Percentiles rank a stretch among this genome's conserved stretches.
These are phyloP conservation scores for Oxyscelio sp. DNA, from an alignment of 2,888 invertebrate genomes.

Conservation along the genomic window DNA sequence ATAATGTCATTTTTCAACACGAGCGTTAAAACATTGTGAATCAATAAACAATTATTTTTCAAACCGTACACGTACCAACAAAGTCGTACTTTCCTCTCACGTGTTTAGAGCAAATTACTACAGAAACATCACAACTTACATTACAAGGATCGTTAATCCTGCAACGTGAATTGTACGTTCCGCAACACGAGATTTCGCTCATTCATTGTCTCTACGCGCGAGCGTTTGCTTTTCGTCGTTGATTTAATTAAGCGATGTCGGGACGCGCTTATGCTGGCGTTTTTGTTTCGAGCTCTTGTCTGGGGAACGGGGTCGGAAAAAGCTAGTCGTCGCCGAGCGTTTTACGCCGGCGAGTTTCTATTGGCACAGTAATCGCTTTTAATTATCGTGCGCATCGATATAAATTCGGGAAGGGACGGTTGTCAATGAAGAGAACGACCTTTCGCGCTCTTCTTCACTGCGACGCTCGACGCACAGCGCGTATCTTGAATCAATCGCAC, in stretches of 20 bases:
- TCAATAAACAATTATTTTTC: too few relatives aligned
- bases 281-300: neutral
- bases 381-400: slow-evolving; percentile 8
- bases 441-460: slow-evolving; percentile 22
- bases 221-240: neutral
- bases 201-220: neutral
- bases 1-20: too few relatives aligned
- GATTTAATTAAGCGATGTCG: slow-evolving; percentile 5
- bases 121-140: too few relatives aligned
- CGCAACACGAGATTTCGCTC: too few relatives aligned
- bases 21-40: too few relatives aligned
- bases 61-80: too few relatives aligned
- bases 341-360: slow-evolving; percentile 13
- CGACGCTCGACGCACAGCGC: neutral
- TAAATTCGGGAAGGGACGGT: slow-evolving; percentile 42
- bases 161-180: too few relatives aligned
- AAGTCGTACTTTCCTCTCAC: too few relatives aligned
- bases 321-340: neutral
- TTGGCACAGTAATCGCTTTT: slow-evolving; percentile 40
- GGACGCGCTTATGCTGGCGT: neutral
- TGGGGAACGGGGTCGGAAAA: slow-evolving; percentile 10
- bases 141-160: too few relatives aligned
- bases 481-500: slow-evolving; percentile 22
- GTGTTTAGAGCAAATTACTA: too few relatives aligned
- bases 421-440: slow-evolving; percentile 42